These are phyloP conservation scores for Agraylea sexmaculata DNA, from an alignment of 1,140 invertebrate species.

Conservation along the genomic window DNA sequence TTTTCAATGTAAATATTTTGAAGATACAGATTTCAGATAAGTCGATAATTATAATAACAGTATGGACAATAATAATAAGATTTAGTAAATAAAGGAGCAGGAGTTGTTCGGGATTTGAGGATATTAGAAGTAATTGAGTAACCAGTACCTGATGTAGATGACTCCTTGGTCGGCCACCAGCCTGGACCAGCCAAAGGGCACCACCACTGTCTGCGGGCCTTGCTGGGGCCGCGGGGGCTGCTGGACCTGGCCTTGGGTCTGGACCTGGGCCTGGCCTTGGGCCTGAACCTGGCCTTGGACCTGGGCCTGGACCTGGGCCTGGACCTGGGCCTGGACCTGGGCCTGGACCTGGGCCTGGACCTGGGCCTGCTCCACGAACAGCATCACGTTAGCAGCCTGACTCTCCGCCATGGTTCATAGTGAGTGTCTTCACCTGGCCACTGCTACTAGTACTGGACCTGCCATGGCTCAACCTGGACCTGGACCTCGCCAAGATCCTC, in stretches of 20 bases:
- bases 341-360: too few relatives aligned
- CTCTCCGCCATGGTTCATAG: too few relatives aligned
- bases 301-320: conserved; percentile 24
- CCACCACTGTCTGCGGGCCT: conserved; percentile 29
- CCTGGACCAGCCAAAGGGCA: conserved; percentile 38
- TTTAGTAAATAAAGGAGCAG: neutral
- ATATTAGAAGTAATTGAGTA: conserved; percentile 10
- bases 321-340: conserved; percentile 21
- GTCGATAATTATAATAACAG: neutral
- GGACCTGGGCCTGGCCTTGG: neutral
- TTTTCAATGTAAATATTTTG: too few relatives aligned
- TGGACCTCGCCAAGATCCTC: conserved; percentile 20
- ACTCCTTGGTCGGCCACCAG: conserved; percentile 34
- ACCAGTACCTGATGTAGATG: conserved; percentile 38
- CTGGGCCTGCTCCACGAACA: too few relatives aligned
- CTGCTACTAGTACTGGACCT: conserved; percentile 4
- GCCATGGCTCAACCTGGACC: conserved; percentile 29
- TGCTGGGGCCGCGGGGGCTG: neutral
- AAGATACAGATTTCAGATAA: neutral
- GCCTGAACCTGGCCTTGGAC: too few relatives aligned
- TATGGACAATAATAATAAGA: neutral
- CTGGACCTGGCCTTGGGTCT: neutral
- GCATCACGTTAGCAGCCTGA: too few relatives aligned
- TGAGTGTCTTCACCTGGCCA: conserved; percentile 1
- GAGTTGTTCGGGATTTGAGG: neutral